These are phyloP conservation scores for Melanocharis versteri DNA, from an alignment of 2,113 vertebrate genomes.

Conservation along the genomic window DNA sequence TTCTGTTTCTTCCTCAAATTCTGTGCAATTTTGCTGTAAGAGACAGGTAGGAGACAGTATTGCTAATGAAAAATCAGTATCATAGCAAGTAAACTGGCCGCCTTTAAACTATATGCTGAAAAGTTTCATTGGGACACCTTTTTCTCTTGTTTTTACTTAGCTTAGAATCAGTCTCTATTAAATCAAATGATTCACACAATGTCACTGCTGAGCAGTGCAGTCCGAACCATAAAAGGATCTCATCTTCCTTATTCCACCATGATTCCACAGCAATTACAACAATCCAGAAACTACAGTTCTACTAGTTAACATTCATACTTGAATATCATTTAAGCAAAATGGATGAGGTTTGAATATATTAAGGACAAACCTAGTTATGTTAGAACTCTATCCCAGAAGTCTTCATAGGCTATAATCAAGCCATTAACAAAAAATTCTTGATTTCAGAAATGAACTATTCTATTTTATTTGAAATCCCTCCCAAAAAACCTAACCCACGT, in stretches of 20 bases:
- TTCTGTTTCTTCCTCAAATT: background rate
- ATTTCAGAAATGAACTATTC: background rate
- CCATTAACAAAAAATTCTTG: background rate
- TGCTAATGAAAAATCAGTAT: background rate
- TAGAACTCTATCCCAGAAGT: background rate
- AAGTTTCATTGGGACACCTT: background rate
- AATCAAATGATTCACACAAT: conserved; percentile 3
- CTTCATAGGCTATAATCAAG: background rate
- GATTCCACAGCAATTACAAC: conserved; percentile 11
- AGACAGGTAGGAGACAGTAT: background rate
- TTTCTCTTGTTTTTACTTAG: background rate
- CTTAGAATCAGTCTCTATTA: background rate
- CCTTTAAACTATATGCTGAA: background rate
- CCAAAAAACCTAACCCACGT: rapidly evolving
- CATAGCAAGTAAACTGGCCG: background rate
- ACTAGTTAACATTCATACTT: conserved; percentile 31
- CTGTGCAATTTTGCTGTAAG: background rate
- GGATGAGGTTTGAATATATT: conserved; percentile 42
- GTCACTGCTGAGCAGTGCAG: background rate
- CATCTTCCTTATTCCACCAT: conserved; percentile 5
- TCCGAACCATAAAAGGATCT: background rate
- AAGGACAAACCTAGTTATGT: background rate
- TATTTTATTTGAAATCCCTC: background rate
- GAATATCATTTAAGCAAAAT: conserved; percentile 49
- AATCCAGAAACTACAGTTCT: conserved; percentile 12